Conservation (phyloP, 2,797 vertebrate species). For the Sciurus carolinensis region DNA sequence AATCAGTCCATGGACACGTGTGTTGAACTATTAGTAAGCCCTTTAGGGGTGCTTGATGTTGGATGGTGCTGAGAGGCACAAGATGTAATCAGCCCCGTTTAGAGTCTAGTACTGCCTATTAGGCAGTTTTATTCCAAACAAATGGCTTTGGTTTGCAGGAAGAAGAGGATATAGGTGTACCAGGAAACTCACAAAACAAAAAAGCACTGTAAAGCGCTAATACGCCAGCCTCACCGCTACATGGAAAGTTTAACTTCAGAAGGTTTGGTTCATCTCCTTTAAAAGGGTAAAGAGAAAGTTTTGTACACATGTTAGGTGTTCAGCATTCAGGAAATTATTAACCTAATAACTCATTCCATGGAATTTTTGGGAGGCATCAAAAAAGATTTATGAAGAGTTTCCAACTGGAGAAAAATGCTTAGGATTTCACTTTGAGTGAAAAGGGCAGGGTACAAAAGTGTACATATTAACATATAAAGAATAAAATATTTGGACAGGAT, state of each 20-base stretch:
- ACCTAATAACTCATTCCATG: background rate
- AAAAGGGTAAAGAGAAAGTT: background rate
- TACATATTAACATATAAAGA: background rate
- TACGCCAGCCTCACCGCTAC: background rate
- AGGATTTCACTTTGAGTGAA: background rate
- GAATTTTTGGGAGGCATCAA: background rate
- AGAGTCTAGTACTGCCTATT: background rate
- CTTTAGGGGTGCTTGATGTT: background rate
- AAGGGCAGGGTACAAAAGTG: background rate
- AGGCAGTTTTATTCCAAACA: background rate
- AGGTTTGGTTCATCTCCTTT: background rate
- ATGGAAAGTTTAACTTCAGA: background rate
- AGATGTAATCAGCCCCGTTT: background rate
- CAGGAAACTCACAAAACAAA: background rate
- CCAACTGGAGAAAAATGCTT: background rate
- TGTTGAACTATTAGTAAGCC: background rate
- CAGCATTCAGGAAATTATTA: background rate
- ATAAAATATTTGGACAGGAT: background rate
- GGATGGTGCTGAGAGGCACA: background rate
- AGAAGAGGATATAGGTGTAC: background rate
- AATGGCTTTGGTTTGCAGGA: background rate
- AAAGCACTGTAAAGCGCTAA: background rate
- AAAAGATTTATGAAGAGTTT: background rate
- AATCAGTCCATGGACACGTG: background rate
- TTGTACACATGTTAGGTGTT: background rate